Evolutionary conservation across 2,888 invertebrate species (phyloP).

Genomic region (Agrochola macilenta): DNA sequence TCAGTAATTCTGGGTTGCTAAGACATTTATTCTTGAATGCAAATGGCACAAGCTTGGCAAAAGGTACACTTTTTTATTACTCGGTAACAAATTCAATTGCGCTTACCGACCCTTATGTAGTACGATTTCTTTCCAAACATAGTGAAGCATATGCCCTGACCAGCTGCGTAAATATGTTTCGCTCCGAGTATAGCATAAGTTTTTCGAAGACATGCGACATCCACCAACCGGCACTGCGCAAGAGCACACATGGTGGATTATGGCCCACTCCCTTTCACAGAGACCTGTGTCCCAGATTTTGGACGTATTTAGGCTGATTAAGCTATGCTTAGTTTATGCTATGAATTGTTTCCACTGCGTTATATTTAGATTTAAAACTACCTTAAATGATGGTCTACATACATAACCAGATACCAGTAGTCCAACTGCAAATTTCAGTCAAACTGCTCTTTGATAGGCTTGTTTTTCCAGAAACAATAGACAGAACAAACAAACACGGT

Average conservation of each 20-base stretch:
- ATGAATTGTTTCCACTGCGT: not conserved
- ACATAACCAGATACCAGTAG: not conserved
- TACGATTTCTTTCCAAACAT: not conserved
- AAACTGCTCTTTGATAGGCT: not conserved
- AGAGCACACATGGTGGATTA: not conserved
- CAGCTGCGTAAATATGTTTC: not conserved
- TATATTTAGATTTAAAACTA: no score
- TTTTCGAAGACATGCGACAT: no score
- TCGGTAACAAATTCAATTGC: not conserved
- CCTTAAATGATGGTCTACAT: no score
- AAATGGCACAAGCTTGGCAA: not conserved
- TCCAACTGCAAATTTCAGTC: not conserved
- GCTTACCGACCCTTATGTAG: not conserved
- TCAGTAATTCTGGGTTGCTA: conserved; percentile 26
- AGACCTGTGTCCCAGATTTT: no score
- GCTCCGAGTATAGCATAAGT: not conserved
- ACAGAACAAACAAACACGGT: not conserved
- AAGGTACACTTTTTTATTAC: not conserved
- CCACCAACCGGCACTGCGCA: no score
- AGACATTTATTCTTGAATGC: conserved; percentile 4
- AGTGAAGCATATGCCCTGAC: not conserved
- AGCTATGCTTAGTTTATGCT: not conserved
- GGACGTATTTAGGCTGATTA: not conserved
- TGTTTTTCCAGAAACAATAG: not conserved
- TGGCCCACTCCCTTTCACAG: not conserved